Evolutionary conservation across 2,888 invertebrate genomes (phyloP), one percentile per base, ranked within the genome.

Genomic region (Drosophila pullipes): DNA sequence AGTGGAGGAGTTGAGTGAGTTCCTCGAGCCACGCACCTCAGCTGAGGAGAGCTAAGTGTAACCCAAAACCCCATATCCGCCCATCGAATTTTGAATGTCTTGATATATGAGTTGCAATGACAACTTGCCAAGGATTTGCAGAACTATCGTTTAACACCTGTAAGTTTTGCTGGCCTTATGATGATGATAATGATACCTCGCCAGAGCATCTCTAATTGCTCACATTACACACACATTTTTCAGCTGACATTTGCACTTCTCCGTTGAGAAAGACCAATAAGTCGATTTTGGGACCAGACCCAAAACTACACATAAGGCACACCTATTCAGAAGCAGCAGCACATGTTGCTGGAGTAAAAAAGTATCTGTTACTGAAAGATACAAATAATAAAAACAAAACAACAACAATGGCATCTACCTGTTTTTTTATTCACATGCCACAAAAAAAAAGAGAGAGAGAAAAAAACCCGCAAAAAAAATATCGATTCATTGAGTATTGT

Each of bases 231-330:
- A 49, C 54, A 37, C 41, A n/a, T 25, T 31, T 67, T 59, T 66
- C 88, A 81, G 85, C 85, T 87, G 85, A 86, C 82, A 88, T 81
- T 85, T 83, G 83, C 83, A 85, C 89, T 83, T 78, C 61, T 55
- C 50, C 41, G 52, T 59, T 30, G 49, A 80, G 80, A 87, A 76
- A 75, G 87, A 85, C 80, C 88, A 91, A 89, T 91, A 89, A 89
- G 91, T 89, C 91, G 89, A 76, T 69, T 74, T 75, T 31, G 39
- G 52, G 28, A 58, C 47, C 50, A 65, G 41, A 41, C 58, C n/a
- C 28, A 52, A 67, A 44, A 44, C 61, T 54, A n/a, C 52, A 30
- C 57, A 79, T 66, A 58, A 63, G 25, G 37, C 37, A 52, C 35
- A 71, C 76, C 85, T 78, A 70, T 81, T 72, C 72, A 69, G 49